A percentile compares a stretch with the other conserved stretches of the same genome.
These are phyloP conservation scores for Danio choprae DNA, from an alignment of 2,797 vertebrate genomes.

Conservation along the genomic window DNA sequence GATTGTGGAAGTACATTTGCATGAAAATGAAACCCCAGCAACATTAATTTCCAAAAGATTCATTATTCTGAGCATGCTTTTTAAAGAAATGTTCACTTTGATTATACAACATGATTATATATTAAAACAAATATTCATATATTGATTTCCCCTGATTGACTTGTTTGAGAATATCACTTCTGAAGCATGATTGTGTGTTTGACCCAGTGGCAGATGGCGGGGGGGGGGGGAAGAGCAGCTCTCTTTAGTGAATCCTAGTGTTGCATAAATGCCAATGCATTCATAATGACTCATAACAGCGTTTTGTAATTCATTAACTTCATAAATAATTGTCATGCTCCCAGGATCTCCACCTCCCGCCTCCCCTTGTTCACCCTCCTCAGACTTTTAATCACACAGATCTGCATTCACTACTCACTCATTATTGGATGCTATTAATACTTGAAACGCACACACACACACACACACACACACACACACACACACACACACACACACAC, in stretches of 20 bases:
- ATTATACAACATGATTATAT: no score
- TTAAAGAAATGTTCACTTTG: conserved; percentile 3
- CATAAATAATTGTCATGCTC: not conserved
- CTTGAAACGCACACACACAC: not conserved
- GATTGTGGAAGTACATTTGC: not conserved
- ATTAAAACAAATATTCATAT: not conserved
- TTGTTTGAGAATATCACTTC: no score
- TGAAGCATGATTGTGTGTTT: not conserved
- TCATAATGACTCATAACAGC: not conserved
- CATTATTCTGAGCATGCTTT: not conserved
- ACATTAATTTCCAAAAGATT: not conserved
- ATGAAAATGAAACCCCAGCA: not conserved
- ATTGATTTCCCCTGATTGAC: not conserved
- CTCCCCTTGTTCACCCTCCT: not conserved
- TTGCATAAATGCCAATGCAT: not conserved
- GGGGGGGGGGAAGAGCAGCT: no score
- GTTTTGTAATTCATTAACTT: not conserved
- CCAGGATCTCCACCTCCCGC: not conserved
- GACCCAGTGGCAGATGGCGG: not conserved
- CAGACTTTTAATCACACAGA: not conserved
- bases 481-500: no score
- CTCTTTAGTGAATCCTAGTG: not conserved
- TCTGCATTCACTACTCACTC: not conserved
- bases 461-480: no score
- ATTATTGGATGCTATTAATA: not conserved